Conservation (phyloP, 2,113 vertebrate genomes). For the Silurus asotus region DNA sequence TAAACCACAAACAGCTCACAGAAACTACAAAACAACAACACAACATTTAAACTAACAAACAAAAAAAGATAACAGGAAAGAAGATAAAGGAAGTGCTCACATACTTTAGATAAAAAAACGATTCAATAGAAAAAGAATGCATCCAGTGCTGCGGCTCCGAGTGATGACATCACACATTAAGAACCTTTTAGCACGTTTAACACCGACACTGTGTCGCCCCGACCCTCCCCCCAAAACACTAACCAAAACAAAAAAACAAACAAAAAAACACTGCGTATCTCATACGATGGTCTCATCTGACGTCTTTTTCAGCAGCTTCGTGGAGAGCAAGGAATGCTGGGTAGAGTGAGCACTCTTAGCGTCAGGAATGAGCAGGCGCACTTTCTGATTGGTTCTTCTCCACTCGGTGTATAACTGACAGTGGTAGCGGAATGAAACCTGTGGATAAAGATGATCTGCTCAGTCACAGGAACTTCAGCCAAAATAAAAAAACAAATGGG, state of each 20-base stretch:
- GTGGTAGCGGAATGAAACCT: constrained; percentile 98
- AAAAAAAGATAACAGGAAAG: neutral
- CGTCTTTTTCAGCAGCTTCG: constrained; percentile 82
- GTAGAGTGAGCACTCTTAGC: constrained; percentile 72
- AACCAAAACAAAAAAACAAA: too few relatives aligned
- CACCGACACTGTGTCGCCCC: constrained; percentile 1
- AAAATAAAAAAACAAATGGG: neutral
- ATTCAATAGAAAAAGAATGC: constrained; percentile 51
- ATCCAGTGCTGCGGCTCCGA: constrained; percentile 58
- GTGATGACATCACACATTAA: constrained; percentile 13
- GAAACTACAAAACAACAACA: constrained; percentile 29
- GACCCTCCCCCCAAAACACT: neutral
- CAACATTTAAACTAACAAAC: constrained; percentile 14
- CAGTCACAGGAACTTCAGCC: constrained; percentile 8
- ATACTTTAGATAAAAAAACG: constrained; percentile 51
- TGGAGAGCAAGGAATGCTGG: constrained; percentile 81
- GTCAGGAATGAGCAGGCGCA: constrained; percentile 83
- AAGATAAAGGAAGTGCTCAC: constrained; percentile 53
- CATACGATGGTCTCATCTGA: constrained; percentile 88
- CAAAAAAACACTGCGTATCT: constrained; percentile 52
- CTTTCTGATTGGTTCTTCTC: constrained; percentile 94
- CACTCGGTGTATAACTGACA: constrained; percentile 96
- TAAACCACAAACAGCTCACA: constrained; percentile 40
- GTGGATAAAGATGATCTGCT: constrained; percentile 22
- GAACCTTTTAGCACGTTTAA: constrained; percentile 44